Conservation (phyloP, 2,888 invertebrate species). For the Tachystola acroxantha region DNA sequence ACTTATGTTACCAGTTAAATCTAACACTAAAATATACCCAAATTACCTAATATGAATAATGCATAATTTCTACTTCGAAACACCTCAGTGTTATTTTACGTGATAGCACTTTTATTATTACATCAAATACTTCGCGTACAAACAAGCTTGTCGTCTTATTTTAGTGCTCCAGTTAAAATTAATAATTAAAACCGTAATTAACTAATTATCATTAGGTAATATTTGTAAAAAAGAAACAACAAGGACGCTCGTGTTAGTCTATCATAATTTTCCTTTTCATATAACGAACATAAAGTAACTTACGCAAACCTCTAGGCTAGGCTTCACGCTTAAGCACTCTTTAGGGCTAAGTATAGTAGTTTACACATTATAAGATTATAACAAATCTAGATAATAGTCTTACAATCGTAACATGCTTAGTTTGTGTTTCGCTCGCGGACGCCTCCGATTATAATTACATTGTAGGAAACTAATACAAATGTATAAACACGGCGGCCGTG, state of each 20-base stretch:
- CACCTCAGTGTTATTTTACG: constrained; percentile 63
- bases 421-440: constrained; percentile 59
- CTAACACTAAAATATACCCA: constrained; percentile 78
- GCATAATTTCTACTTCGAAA: constrained; percentile 75
- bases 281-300: constrained; percentile 65
- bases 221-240: constrained; percentile 62
- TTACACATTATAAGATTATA: constrained; percentile 63
- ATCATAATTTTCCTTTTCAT: constrained; percentile 78
- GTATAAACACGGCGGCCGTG: constrained; percentile 58
- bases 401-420: constrained; percentile 71
- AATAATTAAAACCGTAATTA: constrained; percentile 79
- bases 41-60: constrained; percentile 78
- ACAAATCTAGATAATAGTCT: constrained; percentile 76
- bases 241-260: constrained; percentile 73
- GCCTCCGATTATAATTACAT: constrained; percentile 70
- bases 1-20: constrained; percentile 76
- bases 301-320: constrained; percentile 33
- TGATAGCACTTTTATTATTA: constrained; percentile 68
- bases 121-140: constrained; percentile 71
- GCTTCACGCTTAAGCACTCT: constrained; percentile 32
- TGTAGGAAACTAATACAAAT: constrained; percentile 72
- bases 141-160: constrained; percentile 73
- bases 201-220: constrained; percentile 78
- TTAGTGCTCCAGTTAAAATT: constrained; percentile 73
- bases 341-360: constrained; percentile 62